Evolutionary conservation across 2,113 vertebrate species (phyloP), one percentile per base, ranked within the genome.

Genomic region (Xyrauchen texanus): DNA sequence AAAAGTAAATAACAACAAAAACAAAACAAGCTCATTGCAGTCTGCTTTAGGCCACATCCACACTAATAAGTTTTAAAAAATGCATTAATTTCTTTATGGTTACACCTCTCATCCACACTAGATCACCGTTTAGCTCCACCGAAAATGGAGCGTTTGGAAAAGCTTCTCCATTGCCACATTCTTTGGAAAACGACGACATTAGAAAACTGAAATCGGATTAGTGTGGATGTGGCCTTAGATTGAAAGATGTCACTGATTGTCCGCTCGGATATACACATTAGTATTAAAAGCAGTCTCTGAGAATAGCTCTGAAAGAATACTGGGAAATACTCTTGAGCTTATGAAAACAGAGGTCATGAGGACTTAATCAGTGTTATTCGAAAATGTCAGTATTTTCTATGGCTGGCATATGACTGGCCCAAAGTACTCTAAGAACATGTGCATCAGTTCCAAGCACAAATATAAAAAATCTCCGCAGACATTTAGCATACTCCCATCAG

Each of bases 1-100:
- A 90, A 90, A 91, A 84, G 45, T 86, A 86, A 87, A 89, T 82
- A 78, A 82, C 65, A 88, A 89, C 57, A 70, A 79, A 86, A 82
- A 80, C 67, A 82, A 15, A 84, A 66, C 79, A 78, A 82, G 81
- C 81, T 84, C 47, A 76, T 71, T 82, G 88, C 72, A 83, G 21
- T 34, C 21, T 34, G 62, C 84, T 80, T 77, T 34, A 34, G 21
- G 21, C 21, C 21, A 34, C 21, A 3, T 34, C 21, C 21, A 34
- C 21, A 34, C 21, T 34, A 34, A 34, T 34, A 34, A 1, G 21
- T 34, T 34, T 34, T 34, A 34, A 34, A 34, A 34, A 34, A 34
- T 34, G 21, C 21, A 34, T 34, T 34, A 1, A 34, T 34, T 34
- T 34, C 21, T 34, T 34, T 34, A 34, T 3, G 21, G 21, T 34